phyloP scores from a whole-genome alignment of 2,888 invertebrate species.

The Athrips mouffetella region DNA sequence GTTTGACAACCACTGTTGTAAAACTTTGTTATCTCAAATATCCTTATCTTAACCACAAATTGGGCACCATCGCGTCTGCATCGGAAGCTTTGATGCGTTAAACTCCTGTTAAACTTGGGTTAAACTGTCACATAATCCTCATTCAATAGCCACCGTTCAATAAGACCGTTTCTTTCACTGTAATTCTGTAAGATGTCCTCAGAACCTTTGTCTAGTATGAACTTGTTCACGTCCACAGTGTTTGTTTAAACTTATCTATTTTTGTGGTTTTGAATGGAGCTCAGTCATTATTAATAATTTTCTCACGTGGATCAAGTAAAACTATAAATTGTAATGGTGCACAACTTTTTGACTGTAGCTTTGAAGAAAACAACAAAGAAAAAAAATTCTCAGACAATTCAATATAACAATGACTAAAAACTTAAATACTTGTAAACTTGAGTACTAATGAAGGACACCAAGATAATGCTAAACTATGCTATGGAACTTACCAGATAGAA shows the following conservation, averaged over 20 bases:
- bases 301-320: no score
- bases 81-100: slow-evolving; percentile 32
- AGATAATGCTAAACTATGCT: no score
- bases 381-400: no score
- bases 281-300: no score
- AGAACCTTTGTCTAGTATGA: not conserved
- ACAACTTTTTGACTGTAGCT: no score
- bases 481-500: no score
- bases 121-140: slow-evolving; percentile 25
- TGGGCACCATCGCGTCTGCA: slow-evolving; percentile 26
- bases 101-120: slow-evolving; percentile 17
- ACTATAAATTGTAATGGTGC: no score
- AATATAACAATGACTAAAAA: no score
- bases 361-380: no score
- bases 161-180: slow-evolving; percentile 18
- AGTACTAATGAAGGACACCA: no score
- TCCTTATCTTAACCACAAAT: slow-evolving; percentile 24
- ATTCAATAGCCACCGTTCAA: slow-evolving; percentile 23
- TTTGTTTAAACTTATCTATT: not conserved
- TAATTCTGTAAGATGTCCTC: not conserved
- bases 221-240: slow-evolving; percentile 3
- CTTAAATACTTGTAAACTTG: no score
- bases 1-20: slow-evolving; percentile 23
- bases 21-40: slow-evolving; percentile 13
- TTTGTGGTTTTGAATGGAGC: no score